Evolutionary conservation across 2,113 vertebrate genomes (phyloP), one percentile per base, ranked within the genome.

Genomic region (Ariopsis seemanni): DNA sequence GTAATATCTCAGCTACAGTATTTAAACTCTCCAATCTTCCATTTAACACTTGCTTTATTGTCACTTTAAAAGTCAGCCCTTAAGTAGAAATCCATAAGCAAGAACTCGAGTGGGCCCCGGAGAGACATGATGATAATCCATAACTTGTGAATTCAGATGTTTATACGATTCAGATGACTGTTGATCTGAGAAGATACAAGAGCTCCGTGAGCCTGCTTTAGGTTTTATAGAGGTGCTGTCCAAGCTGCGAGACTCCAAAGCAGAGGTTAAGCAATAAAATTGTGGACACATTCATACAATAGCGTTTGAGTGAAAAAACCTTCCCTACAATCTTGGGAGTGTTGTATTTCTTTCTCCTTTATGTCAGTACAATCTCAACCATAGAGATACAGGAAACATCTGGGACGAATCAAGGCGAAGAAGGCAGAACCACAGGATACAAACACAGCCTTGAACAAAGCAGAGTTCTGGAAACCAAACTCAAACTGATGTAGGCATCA

Each of bases 321-420:
- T 88, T 92, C 88, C 87, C 90, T 89, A 87, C 90, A 92, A 93
- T 93, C 92, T 92, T 89, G 87, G 89, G 75, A 84, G 91, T 84
- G 88, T 88, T 90, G 87, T 55, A 84, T 91, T 92, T 87, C 90
- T 92, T 91, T 82, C 92, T 92, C 81, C 90, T 93, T 93, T 60
- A 89, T 91, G 89, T 91, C 91, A 57, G 71, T 81, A 77, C 79
- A 91, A 67, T 80, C 85, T 87, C 82, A 11, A 89, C 90, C 88
- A 86, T 67, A 92, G 58, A 94, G 90, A 94, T 92, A 95, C 95
- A 95, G 94, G 94, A 95, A 96, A 96, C 94, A 96, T 96, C 95
- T 95, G 95, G 95, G 91, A 95, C 91, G 87, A 92, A 95, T 95
- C 93, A 94, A 89, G 90, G 81, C 34, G 72, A 88, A 91, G 92